Evolutionary conservation across 2,888 invertebrate species (phyloP).

Genomic region (Drosophila nigricruria): DNA sequence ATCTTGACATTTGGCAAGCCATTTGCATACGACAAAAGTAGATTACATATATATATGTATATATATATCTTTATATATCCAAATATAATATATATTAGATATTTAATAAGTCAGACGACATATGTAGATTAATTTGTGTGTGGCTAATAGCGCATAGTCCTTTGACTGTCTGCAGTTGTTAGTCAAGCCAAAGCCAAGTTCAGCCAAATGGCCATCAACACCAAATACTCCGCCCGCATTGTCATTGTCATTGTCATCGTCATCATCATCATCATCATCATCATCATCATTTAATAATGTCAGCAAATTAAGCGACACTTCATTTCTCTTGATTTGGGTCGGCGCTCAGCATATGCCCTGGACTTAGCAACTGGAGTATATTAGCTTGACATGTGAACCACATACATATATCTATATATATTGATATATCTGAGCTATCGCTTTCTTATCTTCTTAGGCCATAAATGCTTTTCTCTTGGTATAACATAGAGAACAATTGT

Average conservation of each 20-base stretch:
- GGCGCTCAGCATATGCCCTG: slow-evolving; percentile 53
- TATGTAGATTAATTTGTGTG: slow-evolving; percentile 4
- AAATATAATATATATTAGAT: not conserved
- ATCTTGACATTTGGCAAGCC: not conserved
- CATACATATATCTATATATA: not conserved
- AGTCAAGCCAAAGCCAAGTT: slow-evolving; percentile 22
- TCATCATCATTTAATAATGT: slow-evolving; percentile 66
- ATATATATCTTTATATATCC: not conserved
- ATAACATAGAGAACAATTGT: no score
- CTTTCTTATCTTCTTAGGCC: no score
- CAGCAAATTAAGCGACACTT: slow-evolving; percentile 85
- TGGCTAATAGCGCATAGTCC: slow-evolving; percentile 31
- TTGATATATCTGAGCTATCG: no score
- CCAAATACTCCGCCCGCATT: slow-evolving; percentile 28
- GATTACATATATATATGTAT: not conserved
- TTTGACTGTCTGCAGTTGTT: slow-evolving; percentile 22
- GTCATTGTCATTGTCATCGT: slow-evolving; percentile 20
- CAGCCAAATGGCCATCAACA: slow-evolving; percentile 53
- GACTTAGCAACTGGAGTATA: slow-evolving; percentile 10
- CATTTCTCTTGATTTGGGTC: slow-evolving; percentile 84
- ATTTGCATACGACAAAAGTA: no score
- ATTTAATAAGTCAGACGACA: not conserved
- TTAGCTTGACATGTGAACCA: not conserved
- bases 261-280: slow-evolving; percentile 21
- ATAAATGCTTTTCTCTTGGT: no score